Base-by-base conservation (phyloP, 2,888 invertebrate genomes). In the Megamerina dolium region DNA sequence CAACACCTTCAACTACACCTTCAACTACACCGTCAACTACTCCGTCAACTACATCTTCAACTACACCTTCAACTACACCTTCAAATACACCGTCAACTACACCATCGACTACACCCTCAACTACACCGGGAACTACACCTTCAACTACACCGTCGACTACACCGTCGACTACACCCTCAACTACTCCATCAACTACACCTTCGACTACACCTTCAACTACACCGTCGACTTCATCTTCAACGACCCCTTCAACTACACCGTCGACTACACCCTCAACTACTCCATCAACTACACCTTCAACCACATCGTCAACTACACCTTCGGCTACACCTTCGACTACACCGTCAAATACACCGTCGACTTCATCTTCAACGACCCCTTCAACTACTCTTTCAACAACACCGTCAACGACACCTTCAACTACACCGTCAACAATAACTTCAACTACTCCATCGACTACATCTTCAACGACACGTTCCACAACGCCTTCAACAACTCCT, bases 391-490 rank as follows among this genome's bases (percentile, higher is more conserved):
- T 16, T 14, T 9, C 20, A 23, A 33, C 14, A 10, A 23, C 5
- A n/a, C 16, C 14, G n/a, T 13, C 23, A 6, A 23, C 6, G 6
- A 10, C 10, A 23, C 10, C 23, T 23, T 8, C 23, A 6, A 23
- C 6, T 23, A 10, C 23, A 23, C 23, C 23, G 10, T 8, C 33
- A 33, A 18, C 9, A 33, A 5, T 33, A 41, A 34, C 42, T 31
- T 16, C 41, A 5, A 10, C 36, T 39, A 4, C 17, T 3, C 12
- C 39, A 1, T 37, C 44, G 43, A 14, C 45, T 19, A 37, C 27
- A 19, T 3, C 26, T 13, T 10, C 35, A 26, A 14, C 50, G 17
- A 32, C 48, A n/a, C 14, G 37, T 2, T 8, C 6, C 23, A 16
- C 38, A 30, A 19, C 30, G 30, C 13, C 23, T 16, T n/a, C 37